Percentiles rank a stretch among this genome's conserved stretches.
These are phyloP conservation scores for Mastacembelus armatus DNA, from an alignment of 2,797 vertebrate species.

Conservation along the genomic window DNA sequence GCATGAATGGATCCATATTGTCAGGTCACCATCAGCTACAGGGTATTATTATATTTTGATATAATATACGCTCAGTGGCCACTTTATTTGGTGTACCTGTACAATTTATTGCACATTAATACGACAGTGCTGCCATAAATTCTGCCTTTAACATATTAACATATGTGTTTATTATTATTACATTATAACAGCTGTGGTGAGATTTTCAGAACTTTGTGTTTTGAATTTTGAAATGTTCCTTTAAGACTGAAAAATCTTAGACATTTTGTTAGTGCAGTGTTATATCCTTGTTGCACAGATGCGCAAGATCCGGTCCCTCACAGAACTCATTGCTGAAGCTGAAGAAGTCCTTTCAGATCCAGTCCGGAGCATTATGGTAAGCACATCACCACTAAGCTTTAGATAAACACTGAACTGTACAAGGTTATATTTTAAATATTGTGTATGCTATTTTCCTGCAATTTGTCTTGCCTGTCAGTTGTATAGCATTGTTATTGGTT, in stretches of 20 bases:
- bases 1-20: too few species aligned
- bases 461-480: not conserved
- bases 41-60: not conserved
- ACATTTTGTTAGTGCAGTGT: not conserved
- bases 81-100: too few species aligned
- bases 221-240: not conserved
- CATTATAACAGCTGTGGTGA: too few species aligned
- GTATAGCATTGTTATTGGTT: not conserved
- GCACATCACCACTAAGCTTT: not conserved
- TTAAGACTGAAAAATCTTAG: not conserved
- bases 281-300: slow-evolving; percentile 77
- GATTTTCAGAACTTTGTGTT: too few species aligned
- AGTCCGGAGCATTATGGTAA: slow-evolving; percentile 81
- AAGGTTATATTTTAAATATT: not conserved
- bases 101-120: too few species aligned
- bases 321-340: slow-evolving; percentile 89
- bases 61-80: too few species aligned
- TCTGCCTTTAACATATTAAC: too few species aligned
- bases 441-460: not conserved
- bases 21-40: not conserved
- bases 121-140: not conserved
- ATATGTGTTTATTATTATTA: too few species aligned
- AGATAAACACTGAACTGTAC: not conserved
- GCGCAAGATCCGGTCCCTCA: slow-evolving; percentile 87
- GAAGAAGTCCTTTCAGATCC: slow-evolving; percentile 84